Evolutionary conservation across 2,797 vertebrate genomes (phyloP).

Genomic region (Gallinago solitaria): DNA sequence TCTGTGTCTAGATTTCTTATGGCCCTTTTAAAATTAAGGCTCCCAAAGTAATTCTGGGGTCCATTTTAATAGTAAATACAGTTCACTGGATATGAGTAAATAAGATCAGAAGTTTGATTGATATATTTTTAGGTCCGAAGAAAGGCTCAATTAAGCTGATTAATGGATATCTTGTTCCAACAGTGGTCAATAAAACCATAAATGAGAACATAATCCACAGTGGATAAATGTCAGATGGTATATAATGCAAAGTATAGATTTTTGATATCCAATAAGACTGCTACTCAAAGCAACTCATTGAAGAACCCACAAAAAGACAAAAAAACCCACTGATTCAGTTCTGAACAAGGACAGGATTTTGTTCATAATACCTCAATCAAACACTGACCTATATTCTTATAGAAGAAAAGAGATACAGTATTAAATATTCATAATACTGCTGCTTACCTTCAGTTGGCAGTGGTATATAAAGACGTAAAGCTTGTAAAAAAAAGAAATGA

Average conservation of each 20-base stretch:
- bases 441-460: background rate
- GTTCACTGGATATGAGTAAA: background rate
- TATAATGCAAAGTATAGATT: background rate
- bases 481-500: background rate
- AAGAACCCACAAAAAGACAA: background rate
- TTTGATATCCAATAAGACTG: background rate
- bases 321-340: background rate
- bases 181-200: background rate
- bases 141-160: background rate
- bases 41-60: background rate
- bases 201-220: background rate
- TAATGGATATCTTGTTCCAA: background rate
- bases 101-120: background rate
- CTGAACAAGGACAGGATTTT: background rate
- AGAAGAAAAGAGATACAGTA: background rate
- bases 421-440: background rate
- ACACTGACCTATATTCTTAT: background rate
- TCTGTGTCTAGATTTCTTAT: background rate
- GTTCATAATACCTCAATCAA: background rate
- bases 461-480: background rate
- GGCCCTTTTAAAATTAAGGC: background rate
- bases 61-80: background rate
- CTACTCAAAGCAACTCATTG: background rate
- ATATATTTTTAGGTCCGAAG: background rate
- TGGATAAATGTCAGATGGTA: background rate